Base-by-base conservation (phyloP, 2,113 vertebrate genomes). In the Atrichornis clamosus region DNA sequence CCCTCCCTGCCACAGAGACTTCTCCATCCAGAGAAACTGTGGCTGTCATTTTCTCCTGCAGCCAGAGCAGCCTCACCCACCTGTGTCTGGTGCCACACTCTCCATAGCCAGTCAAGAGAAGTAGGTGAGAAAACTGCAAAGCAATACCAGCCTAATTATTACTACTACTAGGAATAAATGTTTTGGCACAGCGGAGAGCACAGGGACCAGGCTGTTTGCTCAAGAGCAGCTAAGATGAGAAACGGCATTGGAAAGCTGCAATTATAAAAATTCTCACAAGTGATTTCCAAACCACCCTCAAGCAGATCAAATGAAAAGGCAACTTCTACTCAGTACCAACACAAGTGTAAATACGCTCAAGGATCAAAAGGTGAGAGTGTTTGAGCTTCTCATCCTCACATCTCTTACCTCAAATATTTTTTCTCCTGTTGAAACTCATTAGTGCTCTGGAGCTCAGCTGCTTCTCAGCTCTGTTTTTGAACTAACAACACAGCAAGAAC, bases 391-490 rank as follows among this genome's bases (percentile, higher is more conserved):
- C 68, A 20, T 63, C 78, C 69, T 95, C 52, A 72, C 86, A 67
- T 60, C 73, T 92, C 91, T 89, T 81, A 59, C 84, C 86, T 91
- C 84, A 96, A 93, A 77, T 64, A 52, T 35, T 78, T 86, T 90
- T 93, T 68, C 81, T 89, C 69, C 52, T 55, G 24, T 72, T 90
- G 80, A 91, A 91, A 68, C 76, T 89, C 94, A 84, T 95, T 75
- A 84, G 52, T 4, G 1, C 52, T 53, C 1, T 3, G 44, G 73
- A 87, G 37, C n/a, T 33, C 44, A 81, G 42, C 75, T 60, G 41
- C 37, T 81, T 93, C 53, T 88, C 85, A 70, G 68, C 49, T 86
- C 75, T 15, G 4, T 52, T 86, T 95, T 37, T 74, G 68, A 84
- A 46, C 44, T 46, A 75, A 84, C 41, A 59, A 42, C 53, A 59